phyloP scores from a whole-genome alignment of 2,797 vertebrate species.

The Typhlichthys eigenmanni region DNA sequence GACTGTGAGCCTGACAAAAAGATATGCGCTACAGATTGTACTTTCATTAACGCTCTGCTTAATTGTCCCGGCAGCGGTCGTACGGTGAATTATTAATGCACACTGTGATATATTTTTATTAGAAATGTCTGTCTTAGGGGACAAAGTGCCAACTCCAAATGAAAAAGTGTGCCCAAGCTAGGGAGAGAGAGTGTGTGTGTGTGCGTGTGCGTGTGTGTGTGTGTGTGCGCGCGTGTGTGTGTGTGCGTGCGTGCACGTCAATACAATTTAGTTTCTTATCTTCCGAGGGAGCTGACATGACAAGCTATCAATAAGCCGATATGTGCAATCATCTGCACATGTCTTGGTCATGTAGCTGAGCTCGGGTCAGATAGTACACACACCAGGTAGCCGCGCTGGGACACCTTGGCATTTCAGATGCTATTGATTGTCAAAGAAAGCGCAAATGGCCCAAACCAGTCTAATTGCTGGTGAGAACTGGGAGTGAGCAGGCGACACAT shows the following conservation, averaged over 20 bases:
- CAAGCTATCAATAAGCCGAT: constrained; percentile 35
- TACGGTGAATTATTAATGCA: constrained; percentile 57
- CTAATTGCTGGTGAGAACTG: constrained; percentile 30
- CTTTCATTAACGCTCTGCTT: constrained; percentile 49
- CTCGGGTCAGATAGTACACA: constrained; percentile 1
- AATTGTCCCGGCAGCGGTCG: constrained; percentile 40
- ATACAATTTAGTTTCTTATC: constrained; percentile 10
- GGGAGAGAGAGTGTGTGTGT: constrained; percentile 1
- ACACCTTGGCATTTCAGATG: constrained; percentile 42
- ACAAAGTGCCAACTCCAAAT: constrained; percentile 20
- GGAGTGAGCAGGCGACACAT: not conserved
- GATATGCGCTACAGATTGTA: constrained; percentile 46
- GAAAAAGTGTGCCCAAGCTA: constrained; percentile 14
- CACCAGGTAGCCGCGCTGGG: constrained; percentile 8
- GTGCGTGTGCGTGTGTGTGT: constrained; percentile 1
- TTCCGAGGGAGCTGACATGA: constrained; percentile 14
- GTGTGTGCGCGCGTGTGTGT: not conserved
- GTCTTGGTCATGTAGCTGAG: not conserved
- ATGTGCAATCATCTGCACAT: constrained; percentile 5
- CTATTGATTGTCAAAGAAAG: constrained; percentile 42
- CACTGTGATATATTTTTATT: constrained; percentile 53
- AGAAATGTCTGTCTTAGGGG: constrained; percentile 44
- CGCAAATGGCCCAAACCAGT: constrained; percentile 16
- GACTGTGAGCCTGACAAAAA: constrained; percentile 31
- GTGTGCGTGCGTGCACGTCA: constrained; percentile 1